Conservation (phyloP, 2,113 vertebrate genomes). For the Mormoops blainvillei region DNA sequence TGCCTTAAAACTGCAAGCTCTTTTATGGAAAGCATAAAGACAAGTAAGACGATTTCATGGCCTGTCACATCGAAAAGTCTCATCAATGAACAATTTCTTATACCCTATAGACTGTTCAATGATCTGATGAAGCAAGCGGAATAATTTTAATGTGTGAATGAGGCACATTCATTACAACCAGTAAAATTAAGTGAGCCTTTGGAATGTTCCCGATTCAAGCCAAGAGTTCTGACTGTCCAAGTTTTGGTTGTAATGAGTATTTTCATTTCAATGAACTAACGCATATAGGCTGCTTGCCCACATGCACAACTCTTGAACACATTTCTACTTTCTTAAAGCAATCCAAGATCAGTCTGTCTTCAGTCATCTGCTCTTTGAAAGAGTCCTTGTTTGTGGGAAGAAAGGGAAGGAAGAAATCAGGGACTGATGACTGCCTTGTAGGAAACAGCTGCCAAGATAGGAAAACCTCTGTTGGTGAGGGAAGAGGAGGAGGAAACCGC, state of each 20-base stretch:
- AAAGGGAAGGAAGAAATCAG: slow-evolving; percentile 69
- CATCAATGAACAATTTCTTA: slow-evolving; percentile 56
- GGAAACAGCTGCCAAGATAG: slow-evolving; percentile 70
- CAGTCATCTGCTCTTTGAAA: slow-evolving; percentile 41
- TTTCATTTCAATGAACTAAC: slow-evolving; percentile 26
- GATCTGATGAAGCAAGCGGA: slow-evolving; percentile 65
- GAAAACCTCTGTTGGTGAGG: slow-evolving; percentile 52
- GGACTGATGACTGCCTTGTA: slow-evolving; percentile 28
- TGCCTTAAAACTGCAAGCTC: neutral
- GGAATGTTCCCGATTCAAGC: slow-evolving; percentile 60
- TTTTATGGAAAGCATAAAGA: slow-evolving; percentile 38
- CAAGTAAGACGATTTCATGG: slow-evolving; percentile 61
- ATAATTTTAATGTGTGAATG: slow-evolving; percentile 63
- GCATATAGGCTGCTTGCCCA: slow-evolving; percentile 21
- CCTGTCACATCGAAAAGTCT: slow-evolving; percentile 54
- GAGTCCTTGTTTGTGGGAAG: slow-evolving; percentile 50
- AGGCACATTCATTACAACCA: slow-evolving; percentile 55
- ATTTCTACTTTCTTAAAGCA: slow-evolving; percentile 33
- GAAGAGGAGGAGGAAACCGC: slow-evolving; percentile 41
- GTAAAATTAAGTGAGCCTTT: slow-evolving; percentile 68
- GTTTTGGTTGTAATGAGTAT: neutral
- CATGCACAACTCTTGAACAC: slow-evolving; percentile 37
- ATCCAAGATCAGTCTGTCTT: slow-evolving; percentile 32
- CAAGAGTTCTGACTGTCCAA: slow-evolving; percentile 42
- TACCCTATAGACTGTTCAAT: slow-evolving; percentile 46